Percentiles rank a stretch among this genome's conserved stretches.
These are phyloP conservation scores for Podotricha telesiphe DNA, from an alignment of 2,888 invertebrate species.

Conservation along the genomic window DNA sequence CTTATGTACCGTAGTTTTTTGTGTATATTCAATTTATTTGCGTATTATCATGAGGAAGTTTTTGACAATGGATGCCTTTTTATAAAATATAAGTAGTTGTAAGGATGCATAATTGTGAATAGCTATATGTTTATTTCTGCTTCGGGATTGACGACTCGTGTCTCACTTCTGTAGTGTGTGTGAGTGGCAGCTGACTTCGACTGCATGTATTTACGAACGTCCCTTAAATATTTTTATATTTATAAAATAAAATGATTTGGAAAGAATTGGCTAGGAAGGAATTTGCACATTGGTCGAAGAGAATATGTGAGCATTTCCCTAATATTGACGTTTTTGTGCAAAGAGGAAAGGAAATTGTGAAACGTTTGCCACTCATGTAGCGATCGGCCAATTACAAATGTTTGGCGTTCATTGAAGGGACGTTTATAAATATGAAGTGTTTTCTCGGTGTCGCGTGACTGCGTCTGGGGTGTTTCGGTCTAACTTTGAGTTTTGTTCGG, in stretches of 20 bases:
- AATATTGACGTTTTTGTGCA: conserved; percentile 4
- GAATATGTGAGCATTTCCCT: not conserved
- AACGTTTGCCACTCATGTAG: not conserved
- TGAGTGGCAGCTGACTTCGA: conserved; percentile 54
- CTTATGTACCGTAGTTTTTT: conserved; percentile 73
- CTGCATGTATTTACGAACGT: conserved; percentile 39
- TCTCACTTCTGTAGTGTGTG: conserved; percentile 59
- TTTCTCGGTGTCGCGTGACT: conserved; percentile 50
- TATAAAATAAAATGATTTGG: conserved; percentile 15
- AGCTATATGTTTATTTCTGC: conserved; percentile 68
- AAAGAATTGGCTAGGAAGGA: conserved; percentile 2
- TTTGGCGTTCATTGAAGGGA: conserved; percentile 14
- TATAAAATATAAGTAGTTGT: conserved; percentile 78
- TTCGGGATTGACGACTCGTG: conserved; percentile 62
- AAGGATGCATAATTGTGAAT: conserved; percentile 75
- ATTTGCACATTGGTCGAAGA: not conserved
- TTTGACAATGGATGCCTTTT: conserved; percentile 78
- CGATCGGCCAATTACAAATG: conserved; percentile 4
- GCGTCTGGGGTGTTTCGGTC: conserved; percentile 46
- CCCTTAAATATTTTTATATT: conserved; percentile 24
- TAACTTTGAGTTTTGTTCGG: conserved; percentile 66
- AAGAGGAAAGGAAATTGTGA: not conserved
- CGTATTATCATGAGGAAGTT: conserved; percentile 67
- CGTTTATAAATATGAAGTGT: conserved; percentile 21
- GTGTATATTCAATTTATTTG: conserved; percentile 69